A percentile compares a stretch with the other conserved stretches of the same genome.
Evolutionary conservation across 2,888 invertebrate genomes (phyloP).

Genomic region (Drosophila vallismaia): DNA sequence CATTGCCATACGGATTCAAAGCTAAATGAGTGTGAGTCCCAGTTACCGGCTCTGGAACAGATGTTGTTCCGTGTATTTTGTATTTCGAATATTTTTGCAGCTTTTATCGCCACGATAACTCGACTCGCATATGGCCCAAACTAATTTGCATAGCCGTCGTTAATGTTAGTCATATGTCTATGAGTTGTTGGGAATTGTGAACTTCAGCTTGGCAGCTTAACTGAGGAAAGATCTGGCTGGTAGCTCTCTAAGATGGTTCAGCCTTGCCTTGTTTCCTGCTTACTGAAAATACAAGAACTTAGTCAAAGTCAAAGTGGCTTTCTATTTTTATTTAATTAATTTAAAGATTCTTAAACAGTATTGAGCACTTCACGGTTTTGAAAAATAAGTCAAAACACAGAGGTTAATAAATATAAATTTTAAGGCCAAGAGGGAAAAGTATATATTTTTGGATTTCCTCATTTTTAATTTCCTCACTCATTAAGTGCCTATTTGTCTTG

Average conservation of each 20-base stretch:
- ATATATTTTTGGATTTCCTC: neutral
- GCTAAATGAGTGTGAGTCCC: conserved; percentile 7
- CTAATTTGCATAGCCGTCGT: conserved; percentile 58
- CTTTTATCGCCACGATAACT: conserved; percentile 21
- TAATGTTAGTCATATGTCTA: conserved; percentile 58
- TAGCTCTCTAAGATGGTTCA: neutral
- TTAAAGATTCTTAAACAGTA: no score
- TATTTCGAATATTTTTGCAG: conserved; percentile 37
- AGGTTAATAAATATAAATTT: neutral
- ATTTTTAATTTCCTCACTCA: neutral
- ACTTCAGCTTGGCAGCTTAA: conserved; percentile 33
- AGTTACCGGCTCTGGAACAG: conserved; percentile 44
- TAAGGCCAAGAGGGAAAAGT: neutral
- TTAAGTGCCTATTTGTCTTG: neutral
- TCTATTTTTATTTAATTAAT: neutral
- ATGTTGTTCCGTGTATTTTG: conserved; percentile 46
- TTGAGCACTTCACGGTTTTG: neutral
- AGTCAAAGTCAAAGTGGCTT: neutral
- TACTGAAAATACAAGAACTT: neutral
- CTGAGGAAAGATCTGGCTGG: conserved; percentile 7
- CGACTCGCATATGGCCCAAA: conserved; percentile 55
- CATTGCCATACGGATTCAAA: conserved; percentile 33
- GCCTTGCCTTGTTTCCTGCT: neutral
- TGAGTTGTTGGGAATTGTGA: conserved; percentile 35
- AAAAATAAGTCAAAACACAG: neutral